Evolutionary conservation across 2,113 vertebrate species (phyloP), one percentile per base, ranked within the genome.

Genomic region (Mesembrinibis cayennensis): DNA sequence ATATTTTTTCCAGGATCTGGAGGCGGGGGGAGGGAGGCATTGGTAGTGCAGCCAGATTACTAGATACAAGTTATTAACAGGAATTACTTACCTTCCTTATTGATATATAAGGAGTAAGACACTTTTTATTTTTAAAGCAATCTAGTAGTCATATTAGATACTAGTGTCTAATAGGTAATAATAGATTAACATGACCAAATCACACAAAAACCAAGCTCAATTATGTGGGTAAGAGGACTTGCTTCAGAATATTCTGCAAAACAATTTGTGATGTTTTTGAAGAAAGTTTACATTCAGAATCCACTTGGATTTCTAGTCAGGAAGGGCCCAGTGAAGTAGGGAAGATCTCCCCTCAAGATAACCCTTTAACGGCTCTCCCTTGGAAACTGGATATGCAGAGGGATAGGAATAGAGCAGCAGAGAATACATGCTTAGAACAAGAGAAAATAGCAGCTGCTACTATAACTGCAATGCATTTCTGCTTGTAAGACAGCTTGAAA

Each of bases 381-480:
- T 58, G 38, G 93, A 96, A 95, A 96, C 36, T 26, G 79, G 90
- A 84, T 95, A 90, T 55, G n/a, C 42, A 70, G 52, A 71, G 44
- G 42, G n/a, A 73, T 70, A 83, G 82, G 62, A 94, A 89, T 47
- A 91, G 89, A 86, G 71, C 2, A 1, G 22, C 25, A 96, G 71
- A 73, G 89, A 95, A 72, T 79, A 38, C 47, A 13, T 27, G 30
- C 73, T 81, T 70, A 76, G 38, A 96, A 84, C 12, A 92, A 91
- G 80, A 93, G 38, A 93, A 95, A 94, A 91, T 9, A 96, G 69
- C 90, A 96, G 83, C 86, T 88, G 89, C 42, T 87, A 15, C 81
- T 91, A 2, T 59, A 74, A 58, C 44, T 71, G 71, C 1, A 5
- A 52, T 40, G 52, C 55, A 50, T 76, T 96, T 93, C 63, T 88